phyloP scores from a whole-genome alignment of 2,797 vertebrate genomes.

The Salarias fasciatus region DNA sequence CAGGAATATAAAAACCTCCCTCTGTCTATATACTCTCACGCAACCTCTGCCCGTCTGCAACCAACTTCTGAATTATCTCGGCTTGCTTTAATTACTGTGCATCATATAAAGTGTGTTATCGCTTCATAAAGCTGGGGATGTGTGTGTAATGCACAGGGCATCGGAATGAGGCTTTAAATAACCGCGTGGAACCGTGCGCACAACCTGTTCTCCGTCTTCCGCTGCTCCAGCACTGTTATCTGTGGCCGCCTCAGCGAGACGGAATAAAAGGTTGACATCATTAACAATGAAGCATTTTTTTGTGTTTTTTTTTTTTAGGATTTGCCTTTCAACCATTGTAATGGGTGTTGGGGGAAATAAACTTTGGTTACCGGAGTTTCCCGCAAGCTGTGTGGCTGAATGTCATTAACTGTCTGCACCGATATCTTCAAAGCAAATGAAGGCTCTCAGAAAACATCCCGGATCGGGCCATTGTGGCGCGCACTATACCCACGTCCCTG shows the following conservation, averaged over 20 bases:
- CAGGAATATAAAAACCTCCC: slow-evolving; percentile 33
- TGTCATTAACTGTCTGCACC: slow-evolving; percentile 28
- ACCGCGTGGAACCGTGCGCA: background rate
- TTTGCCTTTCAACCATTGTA: slow-evolving; percentile 9
- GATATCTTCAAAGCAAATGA: slow-evolving; percentile 42
- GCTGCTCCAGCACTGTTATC: background rate
- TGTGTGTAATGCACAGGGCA: slow-evolving; percentile 7
- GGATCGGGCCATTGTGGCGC: slow-evolving; percentile 2
- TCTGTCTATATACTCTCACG: slow-evolving; percentile 3
- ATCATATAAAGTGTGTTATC: slow-evolving; percentile 2
- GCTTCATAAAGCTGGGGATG: background rate
- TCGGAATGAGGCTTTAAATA: slow-evolving; percentile 18
- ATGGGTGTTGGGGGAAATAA: slow-evolving; percentile 12
- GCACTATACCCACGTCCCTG: slow-evolving; percentile 12
- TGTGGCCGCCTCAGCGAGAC: background rate
- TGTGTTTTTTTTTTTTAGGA: background rate
- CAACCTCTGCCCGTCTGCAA: background rate
- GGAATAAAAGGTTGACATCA: slow-evolving; percentile 17
- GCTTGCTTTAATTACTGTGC: slow-evolving; percentile 24
- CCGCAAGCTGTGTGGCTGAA: slow-evolving; percentile 14
- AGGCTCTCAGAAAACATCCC: slow-evolving; percentile 42
- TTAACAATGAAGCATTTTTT: background rate
- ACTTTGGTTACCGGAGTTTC: slow-evolving; percentile 14
- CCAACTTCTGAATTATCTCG: slow-evolving; percentile 1
- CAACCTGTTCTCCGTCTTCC: slow-evolving; percentile 1